Conservation (phyloP, 2,113 vertebrate species). For the Poeciliopsis prolifica region DNA sequence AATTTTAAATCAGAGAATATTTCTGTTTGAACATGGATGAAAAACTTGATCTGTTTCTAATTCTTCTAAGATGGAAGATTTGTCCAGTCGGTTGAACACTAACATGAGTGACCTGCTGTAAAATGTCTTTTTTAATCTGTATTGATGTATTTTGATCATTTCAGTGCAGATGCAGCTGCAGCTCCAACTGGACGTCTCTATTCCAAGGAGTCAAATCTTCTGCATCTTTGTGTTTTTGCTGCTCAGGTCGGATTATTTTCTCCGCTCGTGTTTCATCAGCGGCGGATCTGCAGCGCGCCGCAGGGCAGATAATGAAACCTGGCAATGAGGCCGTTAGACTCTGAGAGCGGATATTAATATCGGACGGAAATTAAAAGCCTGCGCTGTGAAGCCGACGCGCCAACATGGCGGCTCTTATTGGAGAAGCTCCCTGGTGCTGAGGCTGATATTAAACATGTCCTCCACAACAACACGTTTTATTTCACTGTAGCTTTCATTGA, state of each 20-base stretch:
- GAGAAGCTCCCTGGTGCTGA: conserved; percentile 1
- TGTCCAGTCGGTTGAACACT: too few species aligned
- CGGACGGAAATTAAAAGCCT: conserved; percentile 62
- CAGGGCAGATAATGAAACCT: not conserved
- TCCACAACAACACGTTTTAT: too few species aligned
- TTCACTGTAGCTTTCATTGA: too few species aligned
- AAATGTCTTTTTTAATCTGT: not conserved
- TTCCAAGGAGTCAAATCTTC: not conserved
- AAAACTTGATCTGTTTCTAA: too few species aligned
- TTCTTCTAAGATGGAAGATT: too few species aligned
- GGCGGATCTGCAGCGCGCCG: conserved; percentile 6
- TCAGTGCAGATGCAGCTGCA: not conserved
- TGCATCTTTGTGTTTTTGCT: not conserved
- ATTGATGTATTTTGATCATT: not conserved
- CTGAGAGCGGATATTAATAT: conserved; percentile 57
- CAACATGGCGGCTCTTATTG: not conserved
- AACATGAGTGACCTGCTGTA: not conserved
- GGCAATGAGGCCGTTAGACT: not conserved
- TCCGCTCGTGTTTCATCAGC: conserved; percentile 17
- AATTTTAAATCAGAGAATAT: too few species aligned
- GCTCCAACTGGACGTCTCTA: not conserved
- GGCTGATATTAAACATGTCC: too few species aligned
- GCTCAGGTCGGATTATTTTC: not conserved
- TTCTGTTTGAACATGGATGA: too few species aligned
- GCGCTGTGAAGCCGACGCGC: conserved; percentile 4